A percentile compares a stretch with the other conserved stretches of the same genome.
Conservation (phyloP, 2,888 invertebrate genomes). For the Achlya flavicornis region DNA sequence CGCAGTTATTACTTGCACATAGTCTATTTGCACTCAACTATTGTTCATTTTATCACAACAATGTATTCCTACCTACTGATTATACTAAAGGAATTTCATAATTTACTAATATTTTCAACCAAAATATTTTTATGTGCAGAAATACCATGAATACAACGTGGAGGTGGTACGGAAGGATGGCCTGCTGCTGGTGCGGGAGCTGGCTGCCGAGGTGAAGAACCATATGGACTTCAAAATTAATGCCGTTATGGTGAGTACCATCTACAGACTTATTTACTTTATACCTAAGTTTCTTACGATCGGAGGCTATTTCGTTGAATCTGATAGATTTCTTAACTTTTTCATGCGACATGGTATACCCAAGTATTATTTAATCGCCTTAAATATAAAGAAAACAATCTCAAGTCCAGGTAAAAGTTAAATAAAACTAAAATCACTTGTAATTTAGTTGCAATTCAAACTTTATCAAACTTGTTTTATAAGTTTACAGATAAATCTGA, state of each 20-base stretch:
- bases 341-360: too few species aligned
- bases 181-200: conserved; percentile 91
- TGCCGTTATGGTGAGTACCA: conserved; percentile 92
- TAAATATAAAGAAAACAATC: neutral
- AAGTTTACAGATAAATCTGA: neutral
- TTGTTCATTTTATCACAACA: neutral
- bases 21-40: conserved; percentile 36
- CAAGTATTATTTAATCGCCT: too few species aligned
- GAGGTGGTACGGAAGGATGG: conserved; percentile 93
- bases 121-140: conserved; percentile 79
- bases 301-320: too few species aligned
- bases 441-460: neutral
- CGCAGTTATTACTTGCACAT: conserved; percentile 61
- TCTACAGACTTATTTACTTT: neutral
- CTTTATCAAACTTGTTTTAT: neutral
- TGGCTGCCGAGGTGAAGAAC: conserved; percentile 95
- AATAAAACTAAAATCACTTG: neutral
- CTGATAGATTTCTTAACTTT: too few species aligned
- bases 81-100: conserved; percentile 16
- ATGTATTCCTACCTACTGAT: neutral
- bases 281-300: neutral
- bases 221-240: conserved; percentile 97
- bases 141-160: conserved; percentile 91
- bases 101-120: conserved; percentile 8
- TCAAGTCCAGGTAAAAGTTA: neutral